Base-by-base conservation (phyloP, 2,888 invertebrate genomes). In the Sinelater perroti region DNA sequence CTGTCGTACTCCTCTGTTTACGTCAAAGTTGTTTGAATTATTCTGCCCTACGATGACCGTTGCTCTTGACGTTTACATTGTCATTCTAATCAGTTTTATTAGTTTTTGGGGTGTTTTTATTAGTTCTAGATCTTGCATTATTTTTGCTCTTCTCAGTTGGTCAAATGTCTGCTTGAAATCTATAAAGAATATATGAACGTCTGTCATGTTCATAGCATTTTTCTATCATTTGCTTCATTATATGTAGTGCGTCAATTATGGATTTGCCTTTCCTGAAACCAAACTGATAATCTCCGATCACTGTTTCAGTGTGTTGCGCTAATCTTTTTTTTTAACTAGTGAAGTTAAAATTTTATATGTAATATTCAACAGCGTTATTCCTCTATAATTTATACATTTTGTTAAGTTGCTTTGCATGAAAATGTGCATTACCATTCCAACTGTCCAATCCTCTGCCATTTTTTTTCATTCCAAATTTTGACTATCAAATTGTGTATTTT, bases 161-260 rank as follows among this genome's bases (percentile, higher is more conserved):
- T 13, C 14, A 8, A 33, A 33, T 33, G 3, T 11, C 11, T 30
- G 8, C 8, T 30, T 30, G 8, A 30, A 30, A n/a, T 30, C 30
- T 3, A n/a, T 30, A 11, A 30, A 30, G n/a, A n/a, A n/a, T n/a
- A n/a, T n/a, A n/a, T n/a, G n/a, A n/a, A n/a, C n/a, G n/a, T n/a
- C n/a, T n/a, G n/a, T n/a, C n/a, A n/a, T n/a, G n/a, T n/a, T n/a
- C n/a, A n/a, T n/a, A n/a, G n/a, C n/a, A n/a, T n/a, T n/a, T n/a
- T n/a, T n/a, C n/a, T n/a, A n/a, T n/a, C n/a, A n/a, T n/a, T n/a
- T 33, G 33, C 33, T 33, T 10, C 33, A 33, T 33, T 33, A 42
- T 42, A 7, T 20, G 40, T 6, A 40, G 4, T 1, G 40, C 42
- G 4, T 17, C 38, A 7, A 38, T 7, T 18, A 20, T 7, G 3